Evolutionary conservation across 1,140 invertebrate genomes (phyloP), one percentile per base, ranked within the genome.

Genomic region (Harpegnathos saltator): DNA sequence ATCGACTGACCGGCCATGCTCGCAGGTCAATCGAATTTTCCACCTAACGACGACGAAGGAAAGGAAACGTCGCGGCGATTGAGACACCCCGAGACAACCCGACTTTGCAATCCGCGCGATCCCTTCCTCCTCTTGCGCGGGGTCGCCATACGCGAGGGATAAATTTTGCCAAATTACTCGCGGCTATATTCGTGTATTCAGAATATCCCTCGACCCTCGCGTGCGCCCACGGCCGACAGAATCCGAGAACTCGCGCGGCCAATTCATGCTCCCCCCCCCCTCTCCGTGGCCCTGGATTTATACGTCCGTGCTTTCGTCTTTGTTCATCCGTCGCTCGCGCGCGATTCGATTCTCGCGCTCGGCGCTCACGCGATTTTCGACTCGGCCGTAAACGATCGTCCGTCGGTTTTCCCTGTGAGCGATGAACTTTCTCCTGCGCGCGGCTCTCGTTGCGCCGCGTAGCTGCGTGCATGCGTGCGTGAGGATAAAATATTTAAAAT

Each of bases 401-500:
- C 75, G n/a, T n/a, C n/a, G 38, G 80, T 88, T 78, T 85, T 75
- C 78, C 58, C 33, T 50, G 38, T 71, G 71, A 87, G 44, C 82
- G 85, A 56, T 48, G 71, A 88, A 87, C 86, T 87, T 87, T 88
- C 86, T 88, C 86, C 48, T 82, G 59, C 59, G 44, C 84, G 48
- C 54, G 33, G 11, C n/a, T n/a, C n/a, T n/a, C n/a, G n/a, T n/a
- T n/a, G n/a, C n/a, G n/a, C n/a, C 29, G 59, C 22, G 22, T 17
- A 50, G n/a, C n/a, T n/a, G 56, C n/a, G 11, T 1, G 33, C 62
- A 14, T 54, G 24, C 48, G 44, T 22, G 1, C 12, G 22, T 12
- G 62, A 61, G 54, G 54, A 29, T n/a, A n/a, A 87, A 80, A 81
- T 87, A 85, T 85, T 87, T 83, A 68, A 85, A 87, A 87, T 85